phyloP scores from a whole-genome alignment of 2,888 invertebrate genomes.

The Ommatoiulus sabulosus region DNA sequence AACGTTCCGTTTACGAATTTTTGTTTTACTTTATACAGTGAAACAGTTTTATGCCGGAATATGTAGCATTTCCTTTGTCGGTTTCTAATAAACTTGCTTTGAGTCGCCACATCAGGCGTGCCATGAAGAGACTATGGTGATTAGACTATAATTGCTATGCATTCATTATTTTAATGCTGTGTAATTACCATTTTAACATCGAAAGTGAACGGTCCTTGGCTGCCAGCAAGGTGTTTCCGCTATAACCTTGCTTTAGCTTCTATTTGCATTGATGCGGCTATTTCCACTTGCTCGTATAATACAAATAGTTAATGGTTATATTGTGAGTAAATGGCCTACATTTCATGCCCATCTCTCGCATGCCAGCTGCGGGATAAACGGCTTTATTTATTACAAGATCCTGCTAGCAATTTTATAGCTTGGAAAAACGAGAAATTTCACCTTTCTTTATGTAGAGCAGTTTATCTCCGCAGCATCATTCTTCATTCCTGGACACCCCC shows the following conservation, averaged over 20 bases:
- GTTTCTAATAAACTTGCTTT: slow-evolving; percentile 33
- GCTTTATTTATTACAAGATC: not conserved
- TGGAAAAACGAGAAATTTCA: not conserved
- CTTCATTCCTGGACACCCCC: not conserved
- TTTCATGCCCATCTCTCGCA: slow-evolving; percentile 22
- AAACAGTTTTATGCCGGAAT: not conserved
- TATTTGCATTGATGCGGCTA: not conserved
- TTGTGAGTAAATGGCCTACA: not conserved
- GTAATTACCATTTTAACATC: slow-evolving; percentile 40
- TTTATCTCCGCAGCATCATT: not conserved
- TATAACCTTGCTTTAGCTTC: not conserved
- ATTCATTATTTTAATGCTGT: slow-evolving; percentile 36
- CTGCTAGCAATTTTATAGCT: not conserved
- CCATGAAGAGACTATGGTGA: slow-evolving; percentile 23
- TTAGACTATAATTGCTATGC: slow-evolving; percentile 11
- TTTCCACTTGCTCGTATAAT: not conserved
- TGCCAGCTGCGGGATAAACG: slow-evolving; percentile 19
- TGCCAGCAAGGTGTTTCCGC: slow-evolving; percentile 5
- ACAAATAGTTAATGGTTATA: slow-evolving; percentile 5
- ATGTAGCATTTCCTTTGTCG: slow-evolving; percentile 31
- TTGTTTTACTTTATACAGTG: not conserved
- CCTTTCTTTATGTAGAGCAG: not conserved
- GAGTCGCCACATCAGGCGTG: not conserved
- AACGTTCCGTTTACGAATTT: not conserved
- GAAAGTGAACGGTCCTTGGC: slow-evolving; percentile 36